Base-by-base conservation (phyloP, 2,888 invertebrate species). In the Aporophyla nigra region DNA sequence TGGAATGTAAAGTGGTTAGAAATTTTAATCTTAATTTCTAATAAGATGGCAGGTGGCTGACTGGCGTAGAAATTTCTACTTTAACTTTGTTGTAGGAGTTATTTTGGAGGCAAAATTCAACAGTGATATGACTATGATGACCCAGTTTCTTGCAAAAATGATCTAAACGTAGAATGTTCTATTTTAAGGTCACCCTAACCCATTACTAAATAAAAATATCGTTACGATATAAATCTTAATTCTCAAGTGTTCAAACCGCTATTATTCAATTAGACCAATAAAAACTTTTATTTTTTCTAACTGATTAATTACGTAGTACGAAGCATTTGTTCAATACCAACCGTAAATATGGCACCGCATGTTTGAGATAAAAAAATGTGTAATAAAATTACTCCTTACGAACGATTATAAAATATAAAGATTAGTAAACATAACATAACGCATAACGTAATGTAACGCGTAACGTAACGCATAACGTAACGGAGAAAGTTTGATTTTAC, bases 181-280 rank as follows among this genome's bases (percentile, higher is more conserved):
- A 54, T 56, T 56, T 65, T 24, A 66, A 62, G 27, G 76, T 66
- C 67, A 85, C 59, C 56, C 68, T 85, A 69, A 56, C 63, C 12
- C 0, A 63, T 58, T 10, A 12, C 16, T n/a, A 43, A 62, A 74
- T 51, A 71, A 70, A 74, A 78, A 86, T 69, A 81, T 72, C 33
- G 67, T 72, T 70, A 43, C 67, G 53, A 12, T 49, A 87, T 87
- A 87, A 78, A 78, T 87, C 74, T 68, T 76, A 79, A 87, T 86
- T 76, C 62, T 24, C 46, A 27, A 51, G 33, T 66, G 63, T 62
- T 12, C 61, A 40, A 70, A 56, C 51, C 3, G 5, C 82, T 73
- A 88, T 86, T 88, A 88, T 86, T 88, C 88, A 86, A 86, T 88
- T 84, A 84, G 65, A 24, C 69, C 82, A 86, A 86, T 86, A 67